phyloP scores from a whole-genome alignment of 1,140 invertebrate species.

The Euura lappo region DNA sequence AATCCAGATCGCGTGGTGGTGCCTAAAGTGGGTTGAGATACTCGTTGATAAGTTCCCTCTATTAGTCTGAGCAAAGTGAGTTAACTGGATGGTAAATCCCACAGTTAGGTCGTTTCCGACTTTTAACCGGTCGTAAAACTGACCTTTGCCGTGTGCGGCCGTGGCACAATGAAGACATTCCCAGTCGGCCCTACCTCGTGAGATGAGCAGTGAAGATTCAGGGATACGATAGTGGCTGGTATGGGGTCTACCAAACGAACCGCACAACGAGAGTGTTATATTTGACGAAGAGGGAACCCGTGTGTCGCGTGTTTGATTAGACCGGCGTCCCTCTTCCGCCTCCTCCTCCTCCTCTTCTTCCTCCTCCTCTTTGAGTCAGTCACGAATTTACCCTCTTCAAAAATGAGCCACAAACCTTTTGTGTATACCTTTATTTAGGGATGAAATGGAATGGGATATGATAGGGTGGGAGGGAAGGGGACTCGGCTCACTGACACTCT shows the following conservation, averaged over 20 bases:
- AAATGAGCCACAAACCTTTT: too few species aligned
- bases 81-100: too few species aligned
- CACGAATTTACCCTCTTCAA: too few species aligned
- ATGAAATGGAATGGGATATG: too few species aligned
- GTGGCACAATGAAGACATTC: not conserved
- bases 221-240: not conserved
- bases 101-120: not conserved
- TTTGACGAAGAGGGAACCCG: not conserved
- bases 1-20: too few species aligned
- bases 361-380: not conserved
- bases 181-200: not conserved
- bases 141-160: not conserved
- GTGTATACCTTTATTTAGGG: too few species aligned
- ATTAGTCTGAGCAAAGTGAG: too few species aligned
- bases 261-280: conserved; percentile 5
- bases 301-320: not conserved
- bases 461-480: too few species aligned
- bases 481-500: too few species aligned
- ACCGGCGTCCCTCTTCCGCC: not conserved
- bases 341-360: not conserved
- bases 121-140: conserved; percentile 13
- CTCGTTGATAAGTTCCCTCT: too few species aligned
- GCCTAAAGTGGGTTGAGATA: too few species aligned
- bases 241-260: not conserved
- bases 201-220: not conserved